phyloP scores from a whole-genome alignment of 2,888 invertebrate genomes.

The Acrobasis suavella region DNA sequence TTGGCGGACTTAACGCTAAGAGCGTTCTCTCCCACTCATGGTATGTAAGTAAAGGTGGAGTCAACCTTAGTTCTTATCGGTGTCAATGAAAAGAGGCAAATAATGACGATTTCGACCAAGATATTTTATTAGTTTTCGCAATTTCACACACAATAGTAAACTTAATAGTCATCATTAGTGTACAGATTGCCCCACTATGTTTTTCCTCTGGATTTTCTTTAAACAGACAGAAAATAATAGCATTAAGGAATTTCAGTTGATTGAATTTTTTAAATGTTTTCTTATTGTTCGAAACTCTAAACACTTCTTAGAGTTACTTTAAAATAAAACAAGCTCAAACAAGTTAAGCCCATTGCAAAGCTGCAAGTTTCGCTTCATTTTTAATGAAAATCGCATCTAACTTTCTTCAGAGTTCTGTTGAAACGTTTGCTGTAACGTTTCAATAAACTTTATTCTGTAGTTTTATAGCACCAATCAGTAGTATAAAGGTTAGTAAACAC shows the following conservation, averaged over 20 bases:
- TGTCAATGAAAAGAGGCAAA: no score
- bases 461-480: neutral
- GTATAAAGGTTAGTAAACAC: no score
- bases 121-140: no score
- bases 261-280: neutral
- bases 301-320: slow-evolving; percentile 5
- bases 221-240: neutral
- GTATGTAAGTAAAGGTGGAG: no score
- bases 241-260: neutral
- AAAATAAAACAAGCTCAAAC: slow-evolving; percentile 41
- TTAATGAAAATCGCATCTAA: slow-evolving; percentile 44
- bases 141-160: no score
- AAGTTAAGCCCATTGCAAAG: slow-evolving; percentile 45
- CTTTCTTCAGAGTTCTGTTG: slow-evolving; percentile 21
- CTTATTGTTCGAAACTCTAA: slow-evolving; percentile 5
- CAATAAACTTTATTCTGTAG: neutral
- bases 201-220: no score
- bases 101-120: no score
- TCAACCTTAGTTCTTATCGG: no score
- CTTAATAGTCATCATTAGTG: no score
- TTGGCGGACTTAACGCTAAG: no score
- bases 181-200: no score
- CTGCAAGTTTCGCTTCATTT: slow-evolving; percentile 46
- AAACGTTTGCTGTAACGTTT: slow-evolving; percentile 20
- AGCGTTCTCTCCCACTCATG: no score